A percentile compares a stretch with the other conserved stretches of the same genome.
phyloP scores from a whole-genome alignment of 2,797 vertebrate species.

The Melanotaenia nigrans region DNA sequence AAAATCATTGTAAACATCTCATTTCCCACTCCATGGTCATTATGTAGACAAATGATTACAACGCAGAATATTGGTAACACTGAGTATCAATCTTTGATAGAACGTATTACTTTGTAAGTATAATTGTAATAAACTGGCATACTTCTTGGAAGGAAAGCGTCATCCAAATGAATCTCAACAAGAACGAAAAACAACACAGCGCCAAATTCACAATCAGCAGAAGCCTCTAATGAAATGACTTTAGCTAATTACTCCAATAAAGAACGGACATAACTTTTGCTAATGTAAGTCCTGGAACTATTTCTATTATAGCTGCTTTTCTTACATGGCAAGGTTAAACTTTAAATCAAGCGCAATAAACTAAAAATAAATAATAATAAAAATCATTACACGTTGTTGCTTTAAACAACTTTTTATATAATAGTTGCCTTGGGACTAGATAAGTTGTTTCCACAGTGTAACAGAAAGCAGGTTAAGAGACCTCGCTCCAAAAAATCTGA shows the following conservation, averaged over 20 bases:
- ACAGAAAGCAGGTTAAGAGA: conserved; percentile 38
- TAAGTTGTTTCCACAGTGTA: conserved; percentile 43
- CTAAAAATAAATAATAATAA: conserved; percentile 26
- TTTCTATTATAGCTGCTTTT: conserved; percentile 69
- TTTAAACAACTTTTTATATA: no score
- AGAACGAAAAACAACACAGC: conserved; percentile 61
- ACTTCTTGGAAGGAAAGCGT: conserved; percentile 36
- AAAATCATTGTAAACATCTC: conserved; percentile 36
- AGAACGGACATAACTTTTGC: conserved; percentile 72
- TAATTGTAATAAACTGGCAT: conserved; percentile 53
- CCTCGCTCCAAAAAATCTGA: conserved; percentile 13
- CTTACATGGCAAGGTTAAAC: conserved; percentile 66
- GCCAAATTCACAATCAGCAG: conserved; percentile 65
- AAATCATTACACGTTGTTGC: no score
- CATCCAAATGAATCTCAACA: conserved; percentile 33
- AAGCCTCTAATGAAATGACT: conserved; percentile 61
- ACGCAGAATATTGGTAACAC: conserved; percentile 16
- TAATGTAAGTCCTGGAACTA: conserved; percentile 61
- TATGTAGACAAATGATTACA: conserved; percentile 36
- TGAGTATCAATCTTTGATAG: conserved; percentile 30
- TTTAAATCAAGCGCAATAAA: conserved; percentile 75
- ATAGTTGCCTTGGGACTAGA: conserved; percentile 49
- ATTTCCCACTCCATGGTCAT: conserved; percentile 41
- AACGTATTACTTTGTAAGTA: conserved; percentile 31
- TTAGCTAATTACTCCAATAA: conserved; percentile 80